Conservation (phyloP, 2,113 vertebrate genomes). For the Meriones unguiculatus region DNA sequence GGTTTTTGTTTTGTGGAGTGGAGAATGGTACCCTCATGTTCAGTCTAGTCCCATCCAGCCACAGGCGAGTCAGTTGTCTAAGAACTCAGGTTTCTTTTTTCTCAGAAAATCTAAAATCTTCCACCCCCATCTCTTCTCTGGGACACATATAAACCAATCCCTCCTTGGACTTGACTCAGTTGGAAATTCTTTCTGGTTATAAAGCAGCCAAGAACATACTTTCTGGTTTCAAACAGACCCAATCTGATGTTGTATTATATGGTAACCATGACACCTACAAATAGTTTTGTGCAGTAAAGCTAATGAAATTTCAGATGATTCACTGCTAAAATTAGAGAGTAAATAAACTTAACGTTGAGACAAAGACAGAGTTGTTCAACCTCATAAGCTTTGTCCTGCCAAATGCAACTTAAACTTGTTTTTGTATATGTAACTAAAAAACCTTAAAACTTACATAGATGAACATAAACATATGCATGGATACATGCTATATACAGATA, state of each 20-base stretch:
- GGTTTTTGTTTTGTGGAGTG: not conserved
- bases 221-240: constrained; percentile 75
- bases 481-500: not conserved
- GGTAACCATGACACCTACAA: constrained; percentile 72
- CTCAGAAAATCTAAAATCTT: constrained; percentile 57
- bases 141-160: constrained; percentile 64
- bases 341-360: constrained; percentile 39
- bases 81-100: constrained; percentile 54
- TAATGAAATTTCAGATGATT: constrained; percentile 64
- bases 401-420: constrained; percentile 35
- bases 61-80: not conserved
- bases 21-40: constrained; percentile 12
- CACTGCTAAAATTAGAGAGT: constrained; percentile 55
- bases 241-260: constrained; percentile 57
- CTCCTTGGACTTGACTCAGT: constrained; percentile 48
- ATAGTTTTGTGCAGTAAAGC: constrained; percentile 66
- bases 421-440: constrained; percentile 22
- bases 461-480: not conserved
- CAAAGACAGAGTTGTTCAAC: constrained; percentile 57
- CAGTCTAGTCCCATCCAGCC: not conserved
- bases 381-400: constrained; percentile 31
- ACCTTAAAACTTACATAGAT: not conserved
- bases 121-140: constrained; percentile 33
- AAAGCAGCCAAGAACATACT: constrained; percentile 78
- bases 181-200: constrained; percentile 76